Conservation (phyloP, 2,113 vertebrate genomes). For the Sander lucioperca region DNA sequence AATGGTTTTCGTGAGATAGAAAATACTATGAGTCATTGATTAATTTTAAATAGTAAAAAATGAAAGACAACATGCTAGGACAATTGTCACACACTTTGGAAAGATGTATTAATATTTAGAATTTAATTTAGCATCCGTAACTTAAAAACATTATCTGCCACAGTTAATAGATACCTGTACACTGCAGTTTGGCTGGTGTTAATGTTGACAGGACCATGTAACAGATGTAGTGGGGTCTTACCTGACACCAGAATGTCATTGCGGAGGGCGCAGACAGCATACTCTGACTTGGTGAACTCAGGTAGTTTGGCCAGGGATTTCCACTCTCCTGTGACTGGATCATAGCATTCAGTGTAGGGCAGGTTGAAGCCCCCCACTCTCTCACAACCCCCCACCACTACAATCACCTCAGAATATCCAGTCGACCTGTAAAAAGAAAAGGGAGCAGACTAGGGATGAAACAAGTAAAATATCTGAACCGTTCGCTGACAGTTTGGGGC, state of each 20-base stretch:
- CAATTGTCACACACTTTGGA: background rate
- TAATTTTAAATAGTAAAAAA: background rate
- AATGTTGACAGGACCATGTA: background rate
- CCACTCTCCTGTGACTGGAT: constrained; percentile 98
- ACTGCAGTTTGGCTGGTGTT: background rate
- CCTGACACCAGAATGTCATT: constrained; percentile 99
- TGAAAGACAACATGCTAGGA: background rate
- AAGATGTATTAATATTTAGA: too few species aligned
- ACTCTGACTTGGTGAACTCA: constrained; percentile 98
- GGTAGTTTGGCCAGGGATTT: constrained; percentile 97
- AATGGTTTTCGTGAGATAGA: background rate
- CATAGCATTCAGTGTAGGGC: constrained; percentile 97
- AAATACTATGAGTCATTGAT: background rate
- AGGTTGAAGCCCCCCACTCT: constrained; percentile 97
- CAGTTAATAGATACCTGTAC: background rate
- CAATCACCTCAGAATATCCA: constrained; percentile 97
- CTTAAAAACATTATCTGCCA: background rate
- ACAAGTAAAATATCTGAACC: too few species aligned
- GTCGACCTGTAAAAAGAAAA: constrained; percentile 88
- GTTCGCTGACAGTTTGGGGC: too few species aligned
- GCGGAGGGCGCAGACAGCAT: constrained; percentile 95
- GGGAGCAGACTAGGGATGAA: too few species aligned
- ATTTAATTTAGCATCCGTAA: background rate
- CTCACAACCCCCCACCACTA: constrained; percentile 98
- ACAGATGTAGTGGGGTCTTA: constrained; percentile 74